These are phyloP conservation scores for Axea sp. DNA, from an alignment of 2,888 invertebrate genomes.

Conservation along the genomic window DNA sequence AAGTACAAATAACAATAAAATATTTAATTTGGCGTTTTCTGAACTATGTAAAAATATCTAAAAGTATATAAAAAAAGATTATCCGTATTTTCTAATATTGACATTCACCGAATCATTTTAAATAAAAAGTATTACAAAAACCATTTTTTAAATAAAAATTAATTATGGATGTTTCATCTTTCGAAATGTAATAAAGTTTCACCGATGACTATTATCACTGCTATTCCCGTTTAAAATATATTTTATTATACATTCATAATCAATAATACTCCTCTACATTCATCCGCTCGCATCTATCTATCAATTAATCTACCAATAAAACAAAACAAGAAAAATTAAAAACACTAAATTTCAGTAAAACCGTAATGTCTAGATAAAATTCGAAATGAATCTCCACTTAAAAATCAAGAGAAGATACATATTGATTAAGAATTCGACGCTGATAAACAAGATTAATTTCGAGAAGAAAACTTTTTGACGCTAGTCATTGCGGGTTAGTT, in stretches of 20 bases:
- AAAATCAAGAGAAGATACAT: conserved; percentile 48
- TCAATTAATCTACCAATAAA: conserved; percentile 44
- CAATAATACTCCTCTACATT: conserved; percentile 35
- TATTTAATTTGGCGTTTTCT: no score
- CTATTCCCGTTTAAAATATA: conserved; percentile 29
- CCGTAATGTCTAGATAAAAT: conserved; percentile 46
- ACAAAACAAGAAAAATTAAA: conserved; percentile 30
- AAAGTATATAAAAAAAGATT: no score
- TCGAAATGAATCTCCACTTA: conserved; percentile 51
- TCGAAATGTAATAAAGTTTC: conserved; percentile 43
- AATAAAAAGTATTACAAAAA: no score
- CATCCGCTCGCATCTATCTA: conserved; percentile 37
- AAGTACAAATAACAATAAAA: no score
- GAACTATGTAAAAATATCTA: no score
- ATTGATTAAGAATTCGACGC: conserved; percentile 44
- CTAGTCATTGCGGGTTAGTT: conserved; percentile 20
- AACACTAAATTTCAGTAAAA: conserved; percentile 50
- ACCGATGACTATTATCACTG: conserved; percentile 23
- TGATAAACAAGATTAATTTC: conserved; percentile 55
- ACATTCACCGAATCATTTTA: no score
- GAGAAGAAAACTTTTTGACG: conserved; percentile 33
- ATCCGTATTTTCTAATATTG: no score
- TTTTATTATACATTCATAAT: conserved; percentile 50
- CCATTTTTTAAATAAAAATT: neutral
- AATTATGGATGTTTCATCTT: conserved; percentile 12